Evolutionary conservation across 2,113 vertebrate genomes (phyloP), one percentile per base, ranked within the genome.

Genomic region (Oreochromis tanganicae): DNA sequence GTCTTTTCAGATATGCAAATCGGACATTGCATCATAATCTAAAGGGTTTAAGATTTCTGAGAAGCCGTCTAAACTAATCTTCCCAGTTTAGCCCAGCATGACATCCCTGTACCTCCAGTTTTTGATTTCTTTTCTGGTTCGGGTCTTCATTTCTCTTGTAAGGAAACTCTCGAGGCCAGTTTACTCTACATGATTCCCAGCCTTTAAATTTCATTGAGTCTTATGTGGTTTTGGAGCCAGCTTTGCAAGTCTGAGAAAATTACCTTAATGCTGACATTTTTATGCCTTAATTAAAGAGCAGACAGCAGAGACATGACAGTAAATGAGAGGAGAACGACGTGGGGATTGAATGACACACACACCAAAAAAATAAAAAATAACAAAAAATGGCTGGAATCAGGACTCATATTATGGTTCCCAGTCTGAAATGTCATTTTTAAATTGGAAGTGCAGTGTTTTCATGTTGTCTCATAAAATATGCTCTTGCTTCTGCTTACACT

Each of bases 1-100:
- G 9, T 78, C 41, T 88, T 34, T 85, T 86, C 59, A 83, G 34
- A 78, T 34, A 59, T 91, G 34, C 61, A 85, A 78, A 90, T 83
- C 6, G 46, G 9, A 52, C 38, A 46, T 66, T 85, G 84, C 29
- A 80, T 86, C 61, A 79, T 66, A 27, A 79, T 41, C 27, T 36
- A 43, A 36, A 56, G n/a, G 21, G 85, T 83, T 73, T 46, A 5
- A 50, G 9, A 78, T 85, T 86, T 43, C 55, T 81, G 54, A 84
- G 78, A 27, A n/a, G 21, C 17, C 3, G 6, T 48, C 27, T 81
- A n/a, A n/a, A 21, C 19, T 54, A 34, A 79, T 68, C 7, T 68
- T 78, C 7, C 68, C 16, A 21, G 21, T 68, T 24, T 48, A 21
- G 13, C 16, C 1, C 29, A 16, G 27, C n/a, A 36, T 81, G 75